Conservation (phyloP, 2,113 vertebrate genomes). For the Pionites leucogaster region DNA sequence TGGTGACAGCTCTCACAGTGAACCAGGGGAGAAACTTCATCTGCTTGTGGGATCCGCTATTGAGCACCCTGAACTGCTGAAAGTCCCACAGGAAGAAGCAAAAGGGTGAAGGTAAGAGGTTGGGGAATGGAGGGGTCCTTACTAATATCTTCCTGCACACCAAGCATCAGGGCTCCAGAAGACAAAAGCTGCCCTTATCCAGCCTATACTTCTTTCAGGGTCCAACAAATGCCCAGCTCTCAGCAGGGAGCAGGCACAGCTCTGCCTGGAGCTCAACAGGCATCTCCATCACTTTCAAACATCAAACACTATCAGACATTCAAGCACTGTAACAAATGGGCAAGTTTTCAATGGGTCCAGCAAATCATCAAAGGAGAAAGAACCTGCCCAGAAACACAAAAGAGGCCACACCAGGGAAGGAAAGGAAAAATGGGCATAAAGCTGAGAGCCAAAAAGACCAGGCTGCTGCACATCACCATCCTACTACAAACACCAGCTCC, state of each 20-base stretch:
- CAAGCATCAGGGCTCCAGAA: neutral
- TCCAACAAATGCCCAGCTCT: neutral
- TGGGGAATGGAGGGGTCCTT: neutral
- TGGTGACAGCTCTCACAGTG: neutral
- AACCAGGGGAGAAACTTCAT: neutral
- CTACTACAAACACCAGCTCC: constrained; percentile 73
- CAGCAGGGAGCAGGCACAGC: neutral
- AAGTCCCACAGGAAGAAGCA: neutral
- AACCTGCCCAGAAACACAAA: constrained; percentile 77
- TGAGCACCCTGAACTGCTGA: neutral
- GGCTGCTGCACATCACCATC: constrained; percentile 49
- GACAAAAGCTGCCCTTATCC: neutral
- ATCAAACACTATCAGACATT: neutral
- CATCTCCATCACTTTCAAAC: neutral
- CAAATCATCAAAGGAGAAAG: constrained; percentile 78
- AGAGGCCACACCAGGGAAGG: constrained; percentile 82
- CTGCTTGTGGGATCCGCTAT: neutral
- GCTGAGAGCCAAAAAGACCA: constrained; percentile 82
- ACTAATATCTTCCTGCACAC: neutral
- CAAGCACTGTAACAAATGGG: neutral
- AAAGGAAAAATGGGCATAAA: constrained; percentile 82
- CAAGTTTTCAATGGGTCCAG: constrained; percentile 85
- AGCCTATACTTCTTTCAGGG: neutral
- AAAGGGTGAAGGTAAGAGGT: neutral
- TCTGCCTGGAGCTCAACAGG: neutral